Evolutionary conservation across 2,113 vertebrate species (phyloP).

Genomic region (Toxotes jaculatrix): DNA sequence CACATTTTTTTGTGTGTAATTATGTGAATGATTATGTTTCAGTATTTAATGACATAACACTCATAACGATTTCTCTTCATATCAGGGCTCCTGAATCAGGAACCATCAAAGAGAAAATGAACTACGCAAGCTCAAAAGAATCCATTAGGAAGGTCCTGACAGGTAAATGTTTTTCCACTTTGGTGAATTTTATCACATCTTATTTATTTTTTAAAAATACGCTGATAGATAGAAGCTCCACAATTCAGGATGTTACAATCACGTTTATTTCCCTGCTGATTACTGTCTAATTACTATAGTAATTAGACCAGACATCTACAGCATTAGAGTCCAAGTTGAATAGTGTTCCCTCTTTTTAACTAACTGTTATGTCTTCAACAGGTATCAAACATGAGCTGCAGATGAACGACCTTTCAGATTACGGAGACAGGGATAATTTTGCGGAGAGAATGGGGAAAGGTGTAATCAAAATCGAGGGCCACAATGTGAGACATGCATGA

Average conservation of each 20-base stretch:
- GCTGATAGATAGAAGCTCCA: background rate
- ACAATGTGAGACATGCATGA: background rate
- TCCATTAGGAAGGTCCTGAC: slow-evolving; percentile 76
- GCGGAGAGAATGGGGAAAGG: slow-evolving; percentile 77
- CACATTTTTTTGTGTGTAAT: background rate
- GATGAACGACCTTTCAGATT: slow-evolving; percentile 80
- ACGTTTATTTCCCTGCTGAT: background rate
- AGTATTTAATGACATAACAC: background rate
- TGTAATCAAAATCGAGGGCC: slow-evolving; percentile 38
- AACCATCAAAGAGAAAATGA: slow-evolving; percentile 83
- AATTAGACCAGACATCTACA: too few species aligned
- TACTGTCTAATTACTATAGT: too few species aligned
- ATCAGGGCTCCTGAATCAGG: slow-evolving; percentile 83
- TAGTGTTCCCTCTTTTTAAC: background rate
- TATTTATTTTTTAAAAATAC: background rate
- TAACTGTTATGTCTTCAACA: slow-evolving; percentile 51
- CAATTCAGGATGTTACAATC: background rate
- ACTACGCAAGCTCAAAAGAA: slow-evolving; percentile 85
- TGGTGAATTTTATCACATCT: background rate
- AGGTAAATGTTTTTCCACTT: slow-evolving; percentile 70
- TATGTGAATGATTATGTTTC: background rate
- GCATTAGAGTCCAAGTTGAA: background rate
- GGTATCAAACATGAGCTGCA: slow-evolving; percentile 87
- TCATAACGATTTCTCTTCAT: background rate
- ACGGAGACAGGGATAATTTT: slow-evolving; percentile 69